Evolutionary conservation across 2,797 vertebrate species (phyloP).

Genomic region (Florisuga fusca): DNA sequence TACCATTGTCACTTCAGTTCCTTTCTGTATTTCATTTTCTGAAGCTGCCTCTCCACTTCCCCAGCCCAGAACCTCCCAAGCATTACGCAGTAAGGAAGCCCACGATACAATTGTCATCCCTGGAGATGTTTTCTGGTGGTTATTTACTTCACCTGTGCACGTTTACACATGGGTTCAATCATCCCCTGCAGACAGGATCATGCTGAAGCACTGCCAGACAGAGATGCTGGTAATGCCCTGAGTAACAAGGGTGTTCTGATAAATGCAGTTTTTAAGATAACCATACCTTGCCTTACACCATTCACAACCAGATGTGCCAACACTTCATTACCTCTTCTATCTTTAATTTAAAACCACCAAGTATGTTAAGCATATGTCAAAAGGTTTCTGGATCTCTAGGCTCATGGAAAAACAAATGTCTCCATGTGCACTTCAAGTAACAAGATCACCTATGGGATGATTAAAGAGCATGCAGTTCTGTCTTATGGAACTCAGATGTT

Average conservation of each 20-base stretch:
- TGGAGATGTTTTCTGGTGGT: background rate
- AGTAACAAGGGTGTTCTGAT: background rate
- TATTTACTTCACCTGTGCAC: background rate
- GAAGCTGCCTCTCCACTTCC: background rate
- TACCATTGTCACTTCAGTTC: background rate
- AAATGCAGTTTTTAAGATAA: conserved; percentile 52
- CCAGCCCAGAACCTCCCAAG: background rate
- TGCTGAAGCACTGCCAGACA: background rate
- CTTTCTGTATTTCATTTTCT: background rate
- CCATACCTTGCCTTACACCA: background rate
- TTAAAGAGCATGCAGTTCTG: background rate
- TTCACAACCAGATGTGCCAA: background rate
- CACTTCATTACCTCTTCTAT: background rate
- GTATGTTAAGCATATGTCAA: background rate
- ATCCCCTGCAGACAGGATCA: background rate
- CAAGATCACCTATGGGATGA: background rate
- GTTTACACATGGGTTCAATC: background rate
- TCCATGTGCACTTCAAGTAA: background rate
- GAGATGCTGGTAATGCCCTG: background rate
- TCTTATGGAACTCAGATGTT: background rate
- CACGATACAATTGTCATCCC: background rate
- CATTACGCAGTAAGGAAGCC: background rate
- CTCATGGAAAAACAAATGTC: background rate
- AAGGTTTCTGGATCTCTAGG: background rate
- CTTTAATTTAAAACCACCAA: background rate